Conservation (phyloP, 2,888 invertebrate genomes). For the Reticulitermes lucifugus region DNA sequence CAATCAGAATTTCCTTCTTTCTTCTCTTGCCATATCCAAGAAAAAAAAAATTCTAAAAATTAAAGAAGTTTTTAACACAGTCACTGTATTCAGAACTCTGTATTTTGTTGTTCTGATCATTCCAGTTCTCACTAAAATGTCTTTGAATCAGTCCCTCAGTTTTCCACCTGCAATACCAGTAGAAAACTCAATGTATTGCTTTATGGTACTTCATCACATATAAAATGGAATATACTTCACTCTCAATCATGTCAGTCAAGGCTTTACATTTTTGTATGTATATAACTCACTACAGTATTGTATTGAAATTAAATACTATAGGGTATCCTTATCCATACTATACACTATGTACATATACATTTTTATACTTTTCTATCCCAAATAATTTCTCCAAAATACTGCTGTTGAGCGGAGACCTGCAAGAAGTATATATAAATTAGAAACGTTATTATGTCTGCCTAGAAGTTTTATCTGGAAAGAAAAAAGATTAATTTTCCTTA, state of each 20-base stretch:
- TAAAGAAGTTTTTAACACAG: background rate
- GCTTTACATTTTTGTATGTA: background rate
- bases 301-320: conserved; percentile 19
- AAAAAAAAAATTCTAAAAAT: background rate
- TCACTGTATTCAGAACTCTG: conserved; percentile 1
- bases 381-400: conserved; percentile 40
- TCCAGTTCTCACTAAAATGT: conserved; percentile 27
- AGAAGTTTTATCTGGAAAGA: too few species aligned
- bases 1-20: background rate
- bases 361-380: conserved; percentile 7
- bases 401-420: conserved; percentile 42
- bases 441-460: background rate
- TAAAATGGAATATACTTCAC: background rate
- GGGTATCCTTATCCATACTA: conserved; percentile 5
- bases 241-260: background rate
- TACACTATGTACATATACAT: conserved; percentile 10
- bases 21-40: background rate
- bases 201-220: conserved; percentile 16
- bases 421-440: conserved; percentile 27
- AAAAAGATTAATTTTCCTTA: too few species aligned
- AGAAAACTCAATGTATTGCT: conserved; percentile 28
- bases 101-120: background rate
- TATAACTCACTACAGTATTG: background rate
- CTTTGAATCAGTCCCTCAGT: background rate
- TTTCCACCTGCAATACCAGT: conserved; percentile 13